Evolutionary conservation across 2,113 vertebrate genomes (phyloP).

Genomic region (Petrocephalus microphthalmus): DNA sequence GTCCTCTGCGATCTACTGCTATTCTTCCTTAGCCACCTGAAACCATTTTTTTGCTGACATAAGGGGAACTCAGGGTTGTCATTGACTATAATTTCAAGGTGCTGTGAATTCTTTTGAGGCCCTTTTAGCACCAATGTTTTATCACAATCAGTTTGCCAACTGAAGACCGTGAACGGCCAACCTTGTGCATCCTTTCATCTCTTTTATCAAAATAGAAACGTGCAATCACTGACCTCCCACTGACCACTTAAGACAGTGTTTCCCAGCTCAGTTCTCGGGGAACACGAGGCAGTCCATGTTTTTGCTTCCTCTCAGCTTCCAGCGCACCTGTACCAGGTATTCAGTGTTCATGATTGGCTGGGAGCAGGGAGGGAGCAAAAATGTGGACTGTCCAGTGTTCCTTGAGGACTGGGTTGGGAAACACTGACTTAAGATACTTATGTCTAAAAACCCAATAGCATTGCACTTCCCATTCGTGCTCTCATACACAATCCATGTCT

Average conservation of each 20-base stretch:
- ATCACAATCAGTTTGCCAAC: background rate
- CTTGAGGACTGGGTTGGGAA: too few relatives aligned
- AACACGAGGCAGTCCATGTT: too few relatives aligned
- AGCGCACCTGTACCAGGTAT: too few relatives aligned
- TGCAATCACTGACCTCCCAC: background rate
- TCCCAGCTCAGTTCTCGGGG: too few relatives aligned
- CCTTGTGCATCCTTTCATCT: background rate
- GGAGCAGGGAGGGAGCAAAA: too few relatives aligned
- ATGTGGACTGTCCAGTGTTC: too few relatives aligned
- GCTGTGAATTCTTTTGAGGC: conserved; percentile 10
- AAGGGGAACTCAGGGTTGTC: background rate
- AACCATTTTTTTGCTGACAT: background rate
- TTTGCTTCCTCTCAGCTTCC: too few relatives aligned
- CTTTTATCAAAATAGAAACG: background rate
- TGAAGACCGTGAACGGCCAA: background rate
- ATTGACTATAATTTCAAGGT: background rate
- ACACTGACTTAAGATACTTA: background rate
- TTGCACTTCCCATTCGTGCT: background rate
- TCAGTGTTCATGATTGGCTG: too few relatives aligned
- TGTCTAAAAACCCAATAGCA: background rate
- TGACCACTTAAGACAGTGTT: background rate
- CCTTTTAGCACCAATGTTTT: conserved; percentile 9
- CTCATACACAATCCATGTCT: background rate
- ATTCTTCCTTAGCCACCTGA: background rate
- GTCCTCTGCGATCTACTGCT: background rate